These are phyloP conservation scores for Ptychoptera contaminata DNA, from an alignment of 2,888 invertebrate species.

Conservation along the genomic window DNA sequence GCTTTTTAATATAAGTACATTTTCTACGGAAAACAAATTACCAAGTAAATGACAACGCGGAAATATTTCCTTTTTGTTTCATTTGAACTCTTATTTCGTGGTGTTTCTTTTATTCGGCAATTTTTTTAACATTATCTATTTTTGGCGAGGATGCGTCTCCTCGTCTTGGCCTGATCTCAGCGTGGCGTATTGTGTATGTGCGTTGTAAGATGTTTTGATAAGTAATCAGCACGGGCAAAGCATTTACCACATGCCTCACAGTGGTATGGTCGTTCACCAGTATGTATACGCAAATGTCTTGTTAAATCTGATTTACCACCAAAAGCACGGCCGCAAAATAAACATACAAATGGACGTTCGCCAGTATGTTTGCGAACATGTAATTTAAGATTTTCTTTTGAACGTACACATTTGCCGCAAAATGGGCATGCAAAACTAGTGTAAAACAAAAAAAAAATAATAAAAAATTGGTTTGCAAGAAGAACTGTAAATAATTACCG, in stretches of 20 bases:
- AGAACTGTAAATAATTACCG: conserved; percentile 17
- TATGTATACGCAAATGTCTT: conserved; percentile 73
- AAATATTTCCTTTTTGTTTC: too few species aligned
- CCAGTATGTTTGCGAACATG: conserved; percentile 78
- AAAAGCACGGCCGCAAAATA: conserved; percentile 77
- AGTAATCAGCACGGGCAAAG: conserved; percentile 78
- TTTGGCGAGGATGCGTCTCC: conserved; percentile 33
- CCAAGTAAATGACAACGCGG: too few species aligned
- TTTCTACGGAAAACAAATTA: too few species aligned
- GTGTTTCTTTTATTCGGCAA: too few species aligned
- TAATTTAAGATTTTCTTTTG: conserved; percentile 74
- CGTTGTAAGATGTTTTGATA: conserved; percentile 80
- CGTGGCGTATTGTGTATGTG: conserved; percentile 64
- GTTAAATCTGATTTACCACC: conserved; percentile 80
- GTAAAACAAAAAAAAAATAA: conserved; percentile 21
- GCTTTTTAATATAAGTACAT: too few species aligned
- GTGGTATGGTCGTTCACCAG: conserved; percentile 78
- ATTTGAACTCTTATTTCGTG: too few species aligned
- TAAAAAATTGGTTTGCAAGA: not conserved
- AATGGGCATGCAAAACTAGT: conserved; percentile 71
- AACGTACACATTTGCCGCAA: conserved; percentile 77
- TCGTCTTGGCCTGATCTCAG: conserved; percentile 33
- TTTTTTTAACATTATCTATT: conserved; percentile 4
- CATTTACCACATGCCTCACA: conserved; percentile 87
- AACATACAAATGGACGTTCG: conserved; percentile 78